A percentile compares a stretch with the other conserved stretches of the same genome.
These are phyloP conservation scores for Catostylus mosaicus DNA, from an alignment of 30 jellyfish, hydroid and myxozoan species.

Conservation along the genomic window DNA sequence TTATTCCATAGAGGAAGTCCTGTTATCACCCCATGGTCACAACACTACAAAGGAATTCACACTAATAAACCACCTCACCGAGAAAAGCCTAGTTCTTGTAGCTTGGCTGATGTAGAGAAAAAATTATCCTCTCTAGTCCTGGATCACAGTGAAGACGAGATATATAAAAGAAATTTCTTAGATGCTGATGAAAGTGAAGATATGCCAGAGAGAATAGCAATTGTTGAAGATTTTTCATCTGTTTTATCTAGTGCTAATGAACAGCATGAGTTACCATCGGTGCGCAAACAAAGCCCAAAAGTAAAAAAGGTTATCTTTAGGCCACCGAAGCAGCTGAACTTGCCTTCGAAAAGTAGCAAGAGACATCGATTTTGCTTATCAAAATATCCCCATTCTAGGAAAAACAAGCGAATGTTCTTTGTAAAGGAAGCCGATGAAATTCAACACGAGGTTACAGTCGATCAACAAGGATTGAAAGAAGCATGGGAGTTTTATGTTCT, in stretches of 20 bases:
- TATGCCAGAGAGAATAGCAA: background rate
- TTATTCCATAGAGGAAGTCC: constrained; percentile 36
- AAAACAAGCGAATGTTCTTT: background rate
- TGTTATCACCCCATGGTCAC: constrained; percentile 37
- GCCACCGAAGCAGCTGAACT: constrained; percentile 26
- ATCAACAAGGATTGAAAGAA: constrained; percentile 66
- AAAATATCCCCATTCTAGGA: constrained; percentile 52
- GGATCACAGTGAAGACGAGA: constrained; percentile 61
- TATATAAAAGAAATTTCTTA: constrained; percentile 31
- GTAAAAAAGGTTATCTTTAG: background rate
- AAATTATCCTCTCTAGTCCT: constrained; percentile 41
- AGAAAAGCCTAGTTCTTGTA: constrained; percentile 17
- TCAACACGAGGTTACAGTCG: constrained; percentile 64
- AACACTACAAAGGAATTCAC: constrained; percentile 12
- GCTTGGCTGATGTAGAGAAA: constrained; percentile 52
- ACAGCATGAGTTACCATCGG: background rate
- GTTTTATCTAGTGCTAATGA: background rate
- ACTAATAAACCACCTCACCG: background rate
- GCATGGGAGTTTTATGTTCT: constrained; percentile 71
- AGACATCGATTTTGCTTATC: constrained; percentile 63
- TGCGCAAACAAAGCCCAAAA: background rate
- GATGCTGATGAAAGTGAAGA: constrained; percentile 22
- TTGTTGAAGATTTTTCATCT: constrained; percentile 1
- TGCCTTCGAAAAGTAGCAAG: constrained; percentile 53
- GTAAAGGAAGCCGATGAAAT: constrained; percentile 54